A percentile compares a stretch with the other conserved stretches of the same genome.
phyloP scores from a whole-genome alignment of 1,140 invertebrate genomes.

The Polypedilum vanderplanki region DNA sequence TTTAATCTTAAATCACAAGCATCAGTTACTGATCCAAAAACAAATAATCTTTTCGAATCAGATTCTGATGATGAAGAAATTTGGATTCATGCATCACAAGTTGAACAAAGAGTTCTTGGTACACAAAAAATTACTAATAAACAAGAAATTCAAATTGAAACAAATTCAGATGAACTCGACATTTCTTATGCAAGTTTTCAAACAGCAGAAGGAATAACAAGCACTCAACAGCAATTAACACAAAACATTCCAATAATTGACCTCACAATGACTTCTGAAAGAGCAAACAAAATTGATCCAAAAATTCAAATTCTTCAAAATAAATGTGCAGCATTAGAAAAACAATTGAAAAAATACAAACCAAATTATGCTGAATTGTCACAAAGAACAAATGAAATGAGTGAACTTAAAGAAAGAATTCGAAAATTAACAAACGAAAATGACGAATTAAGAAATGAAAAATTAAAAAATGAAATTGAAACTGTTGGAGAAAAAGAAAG shows the following conservation, averaged over 20 bases:
- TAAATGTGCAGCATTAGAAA: not conserved
- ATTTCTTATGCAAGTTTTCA: not conserved
- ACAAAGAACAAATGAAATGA: not conserved
- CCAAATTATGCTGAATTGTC: not conserved
- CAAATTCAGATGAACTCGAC: not conserved
- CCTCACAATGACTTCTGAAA: not conserved
- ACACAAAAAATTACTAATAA: not conserved
- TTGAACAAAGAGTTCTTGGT: not conserved
- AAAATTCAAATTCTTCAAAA: not conserved
- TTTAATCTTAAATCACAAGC: not conserved
- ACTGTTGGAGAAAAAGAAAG: not conserved
- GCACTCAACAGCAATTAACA: not conserved
- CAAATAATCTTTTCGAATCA: not conserved
- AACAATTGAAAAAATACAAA: not conserved
- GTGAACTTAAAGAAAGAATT: not conserved
- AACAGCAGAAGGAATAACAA: not conserved
- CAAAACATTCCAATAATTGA: not conserved
- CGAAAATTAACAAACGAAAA: not conserved
- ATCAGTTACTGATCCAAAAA: not conserved
- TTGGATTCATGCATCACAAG: slow-evolving; percentile 9
- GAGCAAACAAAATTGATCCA: not conserved
- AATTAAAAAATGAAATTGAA: not conserved
- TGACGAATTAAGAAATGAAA: not conserved
- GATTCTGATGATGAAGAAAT: not conserved
- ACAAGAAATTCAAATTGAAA: not conserved